Conservation (phyloP, 1,140 invertebrate species). For the Procambarus virginalis region DNA sequence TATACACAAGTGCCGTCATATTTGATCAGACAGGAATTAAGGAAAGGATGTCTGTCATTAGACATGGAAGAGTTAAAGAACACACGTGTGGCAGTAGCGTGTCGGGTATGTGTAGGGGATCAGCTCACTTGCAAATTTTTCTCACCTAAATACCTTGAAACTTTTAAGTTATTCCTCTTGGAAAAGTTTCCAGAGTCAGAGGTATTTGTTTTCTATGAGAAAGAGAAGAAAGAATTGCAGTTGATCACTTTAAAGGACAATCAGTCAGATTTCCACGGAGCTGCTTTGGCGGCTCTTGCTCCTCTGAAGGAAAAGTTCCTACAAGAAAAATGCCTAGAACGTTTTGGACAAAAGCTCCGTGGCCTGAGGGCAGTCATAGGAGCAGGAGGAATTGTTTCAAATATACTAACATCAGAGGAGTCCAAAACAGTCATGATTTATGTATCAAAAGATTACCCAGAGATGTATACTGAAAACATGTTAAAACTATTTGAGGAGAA, state of each 20-base stretch:
- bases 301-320: not conserved
- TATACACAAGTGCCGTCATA: not conserved
- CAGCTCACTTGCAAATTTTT: conserved; percentile 2
- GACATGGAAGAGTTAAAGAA: conserved; percentile 16
- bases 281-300: not conserved
- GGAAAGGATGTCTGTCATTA: conserved; percentile 6
- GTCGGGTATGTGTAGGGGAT: not conserved
- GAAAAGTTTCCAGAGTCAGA: not conserved
- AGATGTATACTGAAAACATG: not conserved
- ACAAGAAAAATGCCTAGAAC: conserved; percentile 1
- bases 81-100: not conserved
- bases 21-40: not conserved
- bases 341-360: not conserved
- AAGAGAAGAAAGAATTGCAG: not conserved
- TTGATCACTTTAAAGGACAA: not conserved
- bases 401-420: conserved; percentile 16
- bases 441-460: not conserved
- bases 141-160: not conserved
- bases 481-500: not conserved
- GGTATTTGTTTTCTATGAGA: not conserved
- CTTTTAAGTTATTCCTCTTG: not conserved
- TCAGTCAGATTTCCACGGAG: not conserved
- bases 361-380: conserved; percentile 10
- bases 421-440: conserved; percentile 20
- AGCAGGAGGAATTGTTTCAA: not conserved